Evolutionary conservation across 2,113 vertebrate genomes (phyloP), one percentile per base, ranked within the genome.

Genomic region (Onychorhynchus coronatus): DNA sequence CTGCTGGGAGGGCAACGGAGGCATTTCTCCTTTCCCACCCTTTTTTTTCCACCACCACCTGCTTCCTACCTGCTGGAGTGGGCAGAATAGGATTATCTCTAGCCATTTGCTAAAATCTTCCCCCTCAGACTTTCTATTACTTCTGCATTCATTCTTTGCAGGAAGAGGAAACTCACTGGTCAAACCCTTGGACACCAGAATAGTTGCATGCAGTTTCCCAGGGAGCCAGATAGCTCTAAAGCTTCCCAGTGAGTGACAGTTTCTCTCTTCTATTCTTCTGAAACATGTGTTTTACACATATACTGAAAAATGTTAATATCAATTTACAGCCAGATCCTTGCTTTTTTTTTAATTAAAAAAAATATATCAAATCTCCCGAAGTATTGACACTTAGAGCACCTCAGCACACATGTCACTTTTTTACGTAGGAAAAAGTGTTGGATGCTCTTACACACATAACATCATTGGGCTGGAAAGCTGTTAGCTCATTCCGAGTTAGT

Each of bases 141-240:
- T 95, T 97, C 93, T 97, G 95, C 96, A 96, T 96, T 97, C 95
- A 92, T 96, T 96, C 96, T 97, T 96, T 96, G 96, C 96, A 95
- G 96, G 93, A 77, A 97, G 95, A 97, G 96, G 93, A 96, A 95
- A 96, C 96, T 96, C 96, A 97, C 96, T 94, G 92, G 93, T 96
- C 96, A 97, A 97, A 97, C 95, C 96, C 90, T 97, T 97, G 96
- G 96, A 96, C 96, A 96, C 92, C 94, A 96, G 95, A 95, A 97
- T 96, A 96, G 95, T 96, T 97, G 95, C 96, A 96, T 96, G 96
- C 96, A 97, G 95, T 96, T 97, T 96, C 93, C 96, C 95, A 96
- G 94, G 96, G 95, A 97, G 96, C 96, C 93, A 96, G 93, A 93
- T 95, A 96, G 93, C 95, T 97, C 95, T 97, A 96, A 97, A 97